Evolutionary conservation across 1,140 invertebrate species (phyloP).

Genomic region (Drosophila nigrodunni): DNA sequence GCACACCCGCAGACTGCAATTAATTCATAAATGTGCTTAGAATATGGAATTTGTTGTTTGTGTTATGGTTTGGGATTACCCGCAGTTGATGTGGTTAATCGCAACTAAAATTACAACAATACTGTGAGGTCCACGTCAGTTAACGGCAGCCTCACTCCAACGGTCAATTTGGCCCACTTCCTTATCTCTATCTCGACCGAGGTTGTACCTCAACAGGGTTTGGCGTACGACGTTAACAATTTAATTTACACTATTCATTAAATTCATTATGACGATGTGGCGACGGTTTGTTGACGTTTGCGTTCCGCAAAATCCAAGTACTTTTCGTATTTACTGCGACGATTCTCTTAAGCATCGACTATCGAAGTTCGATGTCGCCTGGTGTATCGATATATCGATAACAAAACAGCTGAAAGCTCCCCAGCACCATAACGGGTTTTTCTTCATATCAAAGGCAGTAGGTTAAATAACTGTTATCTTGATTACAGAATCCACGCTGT

Average conservation of each 20-base stretch:
- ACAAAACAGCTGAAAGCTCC: not conserved
- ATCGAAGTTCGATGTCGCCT: slow-evolving; percentile 9
- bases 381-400: slow-evolving; percentile 26
- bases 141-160: slow-evolving; percentile 8
- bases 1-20: not conserved
- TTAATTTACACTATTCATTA: slow-evolving; percentile 9
- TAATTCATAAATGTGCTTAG: slow-evolving; percentile 7
- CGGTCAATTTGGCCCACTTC: not conserved
- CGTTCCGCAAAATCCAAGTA: slow-evolving; percentile 31
- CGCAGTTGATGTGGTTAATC: slow-evolving; percentile 29
- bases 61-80: slow-evolving; percentile 11
- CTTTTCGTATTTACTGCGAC: slow-evolving; percentile 28
- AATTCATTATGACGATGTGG: slow-evolving; percentile 40
- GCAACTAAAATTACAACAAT: slow-evolving; percentile 24
- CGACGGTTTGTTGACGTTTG: slow-evolving; percentile 48
- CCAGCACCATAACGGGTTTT: slow-evolving; percentile 5
- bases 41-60: slow-evolving; percentile 7
- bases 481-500: not conserved
- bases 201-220: not conserved
- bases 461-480: not conserved
- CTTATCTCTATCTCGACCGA: no score
- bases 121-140: slow-evolving; percentile 49
- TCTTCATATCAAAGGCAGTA: not conserved
- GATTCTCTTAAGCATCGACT: slow-evolving; percentile 11
- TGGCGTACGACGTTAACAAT: not conserved